Conservation (phyloP, 2,113 vertebrate genomes). For the Lethenteron camtschaticum region DNA sequence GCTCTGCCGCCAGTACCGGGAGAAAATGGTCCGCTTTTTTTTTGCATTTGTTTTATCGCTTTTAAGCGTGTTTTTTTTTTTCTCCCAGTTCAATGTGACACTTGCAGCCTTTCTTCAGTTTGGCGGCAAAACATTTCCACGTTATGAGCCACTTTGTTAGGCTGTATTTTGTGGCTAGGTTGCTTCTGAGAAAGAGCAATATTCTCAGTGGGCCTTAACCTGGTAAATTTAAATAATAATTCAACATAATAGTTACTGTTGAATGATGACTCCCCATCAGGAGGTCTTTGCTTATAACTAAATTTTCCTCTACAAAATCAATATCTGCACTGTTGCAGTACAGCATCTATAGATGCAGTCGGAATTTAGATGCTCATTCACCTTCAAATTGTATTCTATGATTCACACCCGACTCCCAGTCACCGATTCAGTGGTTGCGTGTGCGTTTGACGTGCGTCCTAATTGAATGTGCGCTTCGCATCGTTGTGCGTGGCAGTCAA, state of each 20-base stretch:
- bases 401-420: not conserved
- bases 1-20: conserved; percentile 44
- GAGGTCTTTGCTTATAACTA: too few species aligned
- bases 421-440: not conserved
- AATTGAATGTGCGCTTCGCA: not conserved
- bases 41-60: too few species aligned
- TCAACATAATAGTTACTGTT: too few species aligned
- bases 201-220: too few species aligned
- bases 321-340: not conserved
- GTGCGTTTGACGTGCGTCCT: not conserved
- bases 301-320: not conserved
- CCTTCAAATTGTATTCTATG: not conserved
- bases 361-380: not conserved
- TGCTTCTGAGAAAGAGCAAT: too few species aligned
- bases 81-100: not conserved
- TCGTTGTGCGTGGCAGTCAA: conserved; percentile 28
- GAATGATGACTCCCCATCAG: too few species aligned
- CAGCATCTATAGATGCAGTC: not conserved
- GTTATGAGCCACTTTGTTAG: too few species aligned
- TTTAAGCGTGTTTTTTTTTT: not conserved
- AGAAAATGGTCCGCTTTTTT: conserved; percentile 34
- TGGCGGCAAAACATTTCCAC: not conserved
- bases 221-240: too few species aligned
- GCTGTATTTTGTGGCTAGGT: too few species aligned
- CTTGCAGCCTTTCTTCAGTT: not conserved